A percentile compares a stretch with the other conserved stretches of the same genome.
Evolutionary conservation across 2,797 vertebrate species (phyloP).

Genomic region (Malurus leucopterus): DNA sequence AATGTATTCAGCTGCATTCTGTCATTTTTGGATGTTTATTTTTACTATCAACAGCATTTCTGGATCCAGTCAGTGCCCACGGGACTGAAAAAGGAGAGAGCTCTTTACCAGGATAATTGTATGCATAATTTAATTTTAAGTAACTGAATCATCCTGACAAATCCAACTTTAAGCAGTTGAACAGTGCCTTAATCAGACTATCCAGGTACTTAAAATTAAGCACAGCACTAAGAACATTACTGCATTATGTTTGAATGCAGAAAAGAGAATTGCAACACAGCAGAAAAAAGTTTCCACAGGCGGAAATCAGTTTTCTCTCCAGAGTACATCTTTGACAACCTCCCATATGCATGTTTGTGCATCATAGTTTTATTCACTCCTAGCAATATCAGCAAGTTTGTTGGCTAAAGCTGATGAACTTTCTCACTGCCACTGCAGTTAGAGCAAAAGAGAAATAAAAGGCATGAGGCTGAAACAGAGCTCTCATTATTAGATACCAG

Average conservation of each 20-base stretch:
- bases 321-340: fast-evolving
- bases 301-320: not conserved
- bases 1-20: not conserved
- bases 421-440: not conserved
- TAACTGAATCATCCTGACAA: not conserved
- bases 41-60: not conserved
- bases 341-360: not conserved
- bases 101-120: not conserved
- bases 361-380: not conserved
- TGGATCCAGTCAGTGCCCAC: not conserved
- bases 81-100: not conserved
- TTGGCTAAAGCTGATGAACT: not conserved
- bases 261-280: not conserved
- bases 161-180: not conserved
- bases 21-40: not conserved
- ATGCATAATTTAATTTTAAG: not conserved
- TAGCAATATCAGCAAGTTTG: not conserved
- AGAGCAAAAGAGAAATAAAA: not conserved
- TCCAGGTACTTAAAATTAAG: not conserved
- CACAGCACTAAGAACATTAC: not conserved
- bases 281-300: not conserved
- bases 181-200: not conserved
- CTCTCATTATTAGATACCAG: not conserved
- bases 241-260: not conserved
- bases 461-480: not conserved